Conservation (phyloP, 2,888 invertebrate genomes). For the Agrotis puta region DNA sequence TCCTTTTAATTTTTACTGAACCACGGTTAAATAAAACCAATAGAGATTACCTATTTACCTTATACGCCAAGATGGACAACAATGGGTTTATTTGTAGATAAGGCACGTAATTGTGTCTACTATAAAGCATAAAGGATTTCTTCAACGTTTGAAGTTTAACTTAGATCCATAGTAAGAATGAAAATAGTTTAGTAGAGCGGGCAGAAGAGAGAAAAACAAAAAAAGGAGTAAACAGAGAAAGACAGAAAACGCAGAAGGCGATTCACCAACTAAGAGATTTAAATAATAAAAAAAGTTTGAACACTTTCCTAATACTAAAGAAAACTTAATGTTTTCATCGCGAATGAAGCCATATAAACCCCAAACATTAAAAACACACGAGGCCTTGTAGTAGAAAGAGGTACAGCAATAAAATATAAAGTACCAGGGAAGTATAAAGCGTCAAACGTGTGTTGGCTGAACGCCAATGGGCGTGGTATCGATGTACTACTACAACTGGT, state of each 20-base stretch:
- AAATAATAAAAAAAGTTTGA: background rate
- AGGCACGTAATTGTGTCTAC: conserved; percentile 30
- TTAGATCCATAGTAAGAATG: background rate
- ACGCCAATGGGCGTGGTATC: conserved; percentile 65
- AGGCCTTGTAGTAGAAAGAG: conserved; percentile 34
- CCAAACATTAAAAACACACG: conserved; percentile 3
- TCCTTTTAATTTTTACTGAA: conserved; percentile 10
- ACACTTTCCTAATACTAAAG: background rate
- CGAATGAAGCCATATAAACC: conserved; percentile 4
- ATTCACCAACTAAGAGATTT: too few species aligned
- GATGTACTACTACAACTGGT: conserved; percentile 52
- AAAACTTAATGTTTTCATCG: background rate
- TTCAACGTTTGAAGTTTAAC: conserved; percentile 10
- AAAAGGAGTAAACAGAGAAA: background rate
- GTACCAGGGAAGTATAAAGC: conserved; percentile 68
- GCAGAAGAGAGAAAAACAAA: background rate
- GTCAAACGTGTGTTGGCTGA: conserved; percentile 68
- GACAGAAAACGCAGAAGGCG: background rate
- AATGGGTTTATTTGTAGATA: conserved; percentile 39
- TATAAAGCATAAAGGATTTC: background rate
- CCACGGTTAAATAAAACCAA: conserved; percentile 13
- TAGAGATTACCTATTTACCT: conserved; percentile 1
- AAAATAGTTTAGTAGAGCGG: background rate
- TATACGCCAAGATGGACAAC: conserved; percentile 5
- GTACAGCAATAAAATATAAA: conserved; percentile 52